Base-by-base conservation (phyloP, 2,113 vertebrate genomes). In the Cercopithecus mona region DNA sequence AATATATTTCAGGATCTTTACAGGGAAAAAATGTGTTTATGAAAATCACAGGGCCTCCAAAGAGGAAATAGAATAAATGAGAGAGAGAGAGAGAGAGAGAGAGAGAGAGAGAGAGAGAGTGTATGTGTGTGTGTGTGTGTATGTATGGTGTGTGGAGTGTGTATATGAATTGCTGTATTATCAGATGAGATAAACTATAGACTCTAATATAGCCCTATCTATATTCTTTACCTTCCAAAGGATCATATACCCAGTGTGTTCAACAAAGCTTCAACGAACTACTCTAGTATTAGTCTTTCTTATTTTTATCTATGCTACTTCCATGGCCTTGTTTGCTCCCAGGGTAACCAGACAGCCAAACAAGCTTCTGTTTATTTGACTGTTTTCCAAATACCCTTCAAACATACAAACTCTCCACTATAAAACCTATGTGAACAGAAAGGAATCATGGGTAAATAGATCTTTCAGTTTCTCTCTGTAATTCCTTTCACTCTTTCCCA, bases 1-100 rank as follows among this genome's bases (percentile, higher is more conserved):
- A 96, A 96, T 95, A 88, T 81, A 97, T 97, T 96, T 97, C 59
- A 96, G 97, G 93, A 92, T 96, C 88, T 96, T 79, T 82, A 25
- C 50, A 32, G 11, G 59, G 30, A 1, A 14, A 14, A 68, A 94
- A 81, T 90, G 72, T 94, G 81, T 96, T 96, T 97, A 96, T 96
- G 61, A 97, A 97, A 98, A 97, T 95, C 85, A 78, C 70, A 91
- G 38, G 50, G 27, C 25, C 40, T 96, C 84, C 38, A 81, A 87
- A 94, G n/a, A 27, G 17, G 5, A 88, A 80, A 85, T 2, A 59
- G 30, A 93, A 22, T n/a, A 13, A 84, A 72, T 79, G 38, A 10
- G 7, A 17, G 64, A 66, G 64, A 32, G 64, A 13, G 64, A 13
- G 61, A 30, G 61, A 30, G 61, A 12, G 61, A 30, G 61, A 27